These are phyloP conservation scores for Arctia plantaginis DNA, from an alignment of 2,888 invertebrate genomes.

Conservation along the genomic window DNA sequence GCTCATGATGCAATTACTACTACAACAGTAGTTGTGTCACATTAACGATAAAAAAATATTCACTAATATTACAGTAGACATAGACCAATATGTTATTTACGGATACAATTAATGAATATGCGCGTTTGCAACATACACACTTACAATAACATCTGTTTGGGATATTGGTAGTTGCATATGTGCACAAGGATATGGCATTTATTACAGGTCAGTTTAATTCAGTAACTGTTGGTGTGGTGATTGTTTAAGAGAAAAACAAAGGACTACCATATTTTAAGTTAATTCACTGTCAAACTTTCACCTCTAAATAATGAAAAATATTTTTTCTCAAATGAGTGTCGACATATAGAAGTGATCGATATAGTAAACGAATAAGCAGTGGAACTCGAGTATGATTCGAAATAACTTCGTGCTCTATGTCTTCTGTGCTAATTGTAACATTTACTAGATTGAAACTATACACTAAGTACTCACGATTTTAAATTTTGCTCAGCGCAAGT, in stretches of 20 bases:
- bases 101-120: neutral
- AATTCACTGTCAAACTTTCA: neutral
- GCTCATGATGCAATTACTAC: slow-evolving; percentile 28
- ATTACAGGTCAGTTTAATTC: neutral
- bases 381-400: neutral
- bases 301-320: neutral
- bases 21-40: slow-evolving; percentile 24
- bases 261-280: neutral
- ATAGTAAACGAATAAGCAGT: neutral
- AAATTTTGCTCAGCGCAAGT: slow-evolving; percentile 84
- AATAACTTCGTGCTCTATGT: neutral
- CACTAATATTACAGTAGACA: slow-evolving; percentile 1
- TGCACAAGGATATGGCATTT: neutral
- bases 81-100: neutral
- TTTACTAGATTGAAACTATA: slow-evolving; percentile 50
- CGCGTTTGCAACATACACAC: too few species aligned
- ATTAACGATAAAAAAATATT: slow-evolving; percentile 17
- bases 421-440: slow-evolving; percentile 22
- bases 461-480: slow-evolving; percentile 76
- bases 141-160: neutral
- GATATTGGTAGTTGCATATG: neutral
- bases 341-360: neutral
- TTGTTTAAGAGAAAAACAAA: neutral
- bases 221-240: neutral
- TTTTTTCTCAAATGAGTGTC: neutral